Base-by-base conservation (phyloP, 2,888 invertebrate species). In the Drosophila siamana region DNA sequence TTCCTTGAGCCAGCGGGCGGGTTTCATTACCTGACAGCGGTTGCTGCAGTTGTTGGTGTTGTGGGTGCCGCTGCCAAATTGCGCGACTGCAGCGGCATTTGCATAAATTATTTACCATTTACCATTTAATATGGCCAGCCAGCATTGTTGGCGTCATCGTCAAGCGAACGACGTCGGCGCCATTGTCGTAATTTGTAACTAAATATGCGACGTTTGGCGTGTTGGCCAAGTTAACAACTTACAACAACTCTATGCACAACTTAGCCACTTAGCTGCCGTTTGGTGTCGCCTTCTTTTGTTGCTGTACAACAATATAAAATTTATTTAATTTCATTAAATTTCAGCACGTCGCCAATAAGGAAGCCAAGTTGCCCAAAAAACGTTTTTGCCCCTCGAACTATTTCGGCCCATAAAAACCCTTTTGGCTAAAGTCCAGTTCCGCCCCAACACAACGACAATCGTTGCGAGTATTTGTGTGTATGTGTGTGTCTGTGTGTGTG, bases 141-240 rank as follows among this genome's bases (percentile, higher is more conserved):
- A 82, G 44, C 82, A 71, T 61, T 70, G 80, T 63, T 64, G 69
- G 33, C 44, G 48, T 48, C 41, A 51, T 38, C 56, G 44, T 48
- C 68, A 59, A 70, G 41, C 43, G 13, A 40, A 48, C 62, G 48
- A 40, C 52, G 57, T 66, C 78, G 80, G 70, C 80, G 80, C 77
- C 77, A 82, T 83, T 83, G 83, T 83, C 82, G 86, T 86, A 84
- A 86, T 86, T 86, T 86, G 86, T 86, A 85, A 85, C 86, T 85
- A 83, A 86, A 84, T 84, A 83, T 83, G 81, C 79, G 63, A 68
- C 74, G 52, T 43, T 41, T 63, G 74, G 62, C 59, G 61, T 44
- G 73, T 56, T 69, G 74, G 52, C 73, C 73, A 59, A 67, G 38
- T 71, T 60, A 59, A 74, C 74, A 71, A 66, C 69, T 65, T 44